phyloP scores from a whole-genome alignment of 1,140 invertebrate genomes.

The Drosophila pallidifrons region DNA sequence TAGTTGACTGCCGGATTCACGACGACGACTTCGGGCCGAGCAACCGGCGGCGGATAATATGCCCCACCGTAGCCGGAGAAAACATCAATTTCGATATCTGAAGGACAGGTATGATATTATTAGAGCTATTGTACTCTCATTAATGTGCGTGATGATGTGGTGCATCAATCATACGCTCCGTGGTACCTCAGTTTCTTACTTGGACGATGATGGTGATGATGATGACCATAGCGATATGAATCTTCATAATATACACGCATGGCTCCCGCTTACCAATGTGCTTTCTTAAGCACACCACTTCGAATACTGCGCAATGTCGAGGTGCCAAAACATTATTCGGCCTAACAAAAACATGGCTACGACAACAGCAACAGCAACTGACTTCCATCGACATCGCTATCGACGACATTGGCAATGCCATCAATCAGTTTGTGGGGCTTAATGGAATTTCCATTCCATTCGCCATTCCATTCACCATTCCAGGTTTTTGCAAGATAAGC shows the following conservation, averaged over 20 bases:
- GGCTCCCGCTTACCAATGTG: constrained; percentile 28
- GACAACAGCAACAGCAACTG: background rate
- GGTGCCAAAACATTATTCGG: background rate
- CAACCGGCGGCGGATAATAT: constrained; percentile 68
- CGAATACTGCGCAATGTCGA: constrained; percentile 52
- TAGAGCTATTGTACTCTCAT: background rate
- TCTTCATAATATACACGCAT: constrained; percentile 76
- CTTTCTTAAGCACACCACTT: constrained; percentile 43
- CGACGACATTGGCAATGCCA: constrained; percentile 15
- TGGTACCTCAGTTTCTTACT: constrained; percentile 32
- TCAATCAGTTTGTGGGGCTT: constrained; percentile 39
- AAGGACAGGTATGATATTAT: background rate
- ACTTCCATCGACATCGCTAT: background rate
- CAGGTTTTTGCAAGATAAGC: constrained; percentile 25
- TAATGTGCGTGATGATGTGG: background rate
- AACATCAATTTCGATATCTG: constrained; percentile 80
- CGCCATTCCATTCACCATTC: constrained; percentile 9
- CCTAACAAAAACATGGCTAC: constrained; percentile 5
- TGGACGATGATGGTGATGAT: constrained; percentile 78
- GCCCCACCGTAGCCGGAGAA: constrained; percentile 71
- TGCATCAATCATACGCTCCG: constrained; percentile 4
- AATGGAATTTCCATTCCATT: constrained; percentile 34
- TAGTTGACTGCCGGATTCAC: constrained; percentile 61
- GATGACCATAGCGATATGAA: constrained; percentile 71
- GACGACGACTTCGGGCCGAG: constrained; percentile 70